Percentiles rank a stretch among this genome's conserved stretches.
Evolutionary conservation across 2,113 vertebrate genomes (phyloP).

Genomic region (Hemichromis elongatus): DNA sequence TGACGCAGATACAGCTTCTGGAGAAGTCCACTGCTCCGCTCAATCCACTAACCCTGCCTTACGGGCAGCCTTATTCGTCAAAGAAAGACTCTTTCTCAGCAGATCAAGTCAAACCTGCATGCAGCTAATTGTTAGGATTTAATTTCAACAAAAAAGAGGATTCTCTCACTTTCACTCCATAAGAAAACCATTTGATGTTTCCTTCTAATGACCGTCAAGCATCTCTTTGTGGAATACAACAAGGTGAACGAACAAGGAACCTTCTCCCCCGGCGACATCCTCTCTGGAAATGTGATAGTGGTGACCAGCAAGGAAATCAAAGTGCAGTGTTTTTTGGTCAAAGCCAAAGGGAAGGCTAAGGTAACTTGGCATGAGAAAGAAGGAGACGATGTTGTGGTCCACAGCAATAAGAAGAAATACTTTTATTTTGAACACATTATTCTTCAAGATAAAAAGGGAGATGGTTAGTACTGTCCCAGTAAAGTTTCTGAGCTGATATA

Average conservation of each 20-base stretch:
- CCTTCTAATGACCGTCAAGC: constrained; percentile 53
- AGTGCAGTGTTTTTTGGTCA: constrained; percentile 58
- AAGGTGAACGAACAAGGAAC: constrained; percentile 36
- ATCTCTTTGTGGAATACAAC: constrained; percentile 55
- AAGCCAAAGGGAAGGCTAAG: constrained; percentile 60
- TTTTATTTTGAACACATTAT: constrained; percentile 59
- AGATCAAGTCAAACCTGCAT: background rate
- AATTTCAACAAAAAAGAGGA: background rate
- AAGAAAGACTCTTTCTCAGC: background rate
- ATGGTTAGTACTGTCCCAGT: constrained; percentile 45
- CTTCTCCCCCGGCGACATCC: constrained; percentile 53
- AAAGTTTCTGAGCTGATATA: background rate
- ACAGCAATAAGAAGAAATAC: constrained; percentile 57
- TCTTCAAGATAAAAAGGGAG: constrained; percentile 67
- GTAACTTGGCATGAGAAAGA: constrained; percentile 47
- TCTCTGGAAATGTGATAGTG: constrained; percentile 56
- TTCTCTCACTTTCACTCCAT: background rate
- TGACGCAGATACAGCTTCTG: constrained; percentile 22
- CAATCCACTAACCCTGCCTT: background rate
- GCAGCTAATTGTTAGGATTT: background rate
- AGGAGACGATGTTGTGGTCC: background rate
- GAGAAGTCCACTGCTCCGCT: background rate
- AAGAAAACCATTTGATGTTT: background rate
- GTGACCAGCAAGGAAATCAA: constrained; percentile 55
- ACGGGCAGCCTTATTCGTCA: background rate